phyloP scores from a whole-genome alignment of 1,140 invertebrate species.

The Maniola jurtina region DNA sequence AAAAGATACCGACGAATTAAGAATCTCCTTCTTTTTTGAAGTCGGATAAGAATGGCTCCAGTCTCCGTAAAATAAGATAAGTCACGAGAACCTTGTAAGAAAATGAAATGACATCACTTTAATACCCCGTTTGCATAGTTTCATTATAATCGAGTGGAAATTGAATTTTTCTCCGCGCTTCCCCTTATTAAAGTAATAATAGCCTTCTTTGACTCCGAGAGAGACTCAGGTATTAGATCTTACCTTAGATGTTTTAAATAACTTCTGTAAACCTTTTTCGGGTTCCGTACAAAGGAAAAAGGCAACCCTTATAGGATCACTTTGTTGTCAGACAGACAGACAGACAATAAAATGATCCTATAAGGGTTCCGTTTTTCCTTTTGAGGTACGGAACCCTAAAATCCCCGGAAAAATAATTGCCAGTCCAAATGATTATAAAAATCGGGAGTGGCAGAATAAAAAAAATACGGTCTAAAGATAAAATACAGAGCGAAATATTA shows the following conservation, averaged over 20 bases:
- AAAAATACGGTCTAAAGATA: background rate
- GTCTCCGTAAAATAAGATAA: background rate
- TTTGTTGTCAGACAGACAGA: too few species aligned
- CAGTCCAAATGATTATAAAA: background rate
- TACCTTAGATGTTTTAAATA: too few species aligned
- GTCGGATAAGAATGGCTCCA: background rate
- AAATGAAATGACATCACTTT: background rate
- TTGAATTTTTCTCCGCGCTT: slow-evolving; percentile 8
- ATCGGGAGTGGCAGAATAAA: background rate
- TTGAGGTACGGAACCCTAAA: too few species aligned
- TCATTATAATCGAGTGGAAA: slow-evolving; percentile 11
- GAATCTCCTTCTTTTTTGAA: too few species aligned
- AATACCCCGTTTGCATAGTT: slow-evolving; percentile 11
- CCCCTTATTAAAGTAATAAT: background rate
- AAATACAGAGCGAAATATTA: background rate
- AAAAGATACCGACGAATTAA: too few species aligned
- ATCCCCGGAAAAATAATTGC: background rate
- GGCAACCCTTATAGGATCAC: too few species aligned
- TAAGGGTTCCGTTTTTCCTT: too few species aligned
- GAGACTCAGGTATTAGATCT: background rate
- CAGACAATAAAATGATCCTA: too few species aligned
- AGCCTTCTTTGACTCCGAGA: slow-evolving; percentile 2
- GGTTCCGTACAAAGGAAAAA: too few species aligned
- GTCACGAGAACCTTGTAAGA: background rate
- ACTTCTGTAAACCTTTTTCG: too few species aligned